These are phyloP conservation scores for Lordiphosa clarofinis DNA, from an alignment of 1,140 invertebrate species.

Conservation along the genomic window DNA sequence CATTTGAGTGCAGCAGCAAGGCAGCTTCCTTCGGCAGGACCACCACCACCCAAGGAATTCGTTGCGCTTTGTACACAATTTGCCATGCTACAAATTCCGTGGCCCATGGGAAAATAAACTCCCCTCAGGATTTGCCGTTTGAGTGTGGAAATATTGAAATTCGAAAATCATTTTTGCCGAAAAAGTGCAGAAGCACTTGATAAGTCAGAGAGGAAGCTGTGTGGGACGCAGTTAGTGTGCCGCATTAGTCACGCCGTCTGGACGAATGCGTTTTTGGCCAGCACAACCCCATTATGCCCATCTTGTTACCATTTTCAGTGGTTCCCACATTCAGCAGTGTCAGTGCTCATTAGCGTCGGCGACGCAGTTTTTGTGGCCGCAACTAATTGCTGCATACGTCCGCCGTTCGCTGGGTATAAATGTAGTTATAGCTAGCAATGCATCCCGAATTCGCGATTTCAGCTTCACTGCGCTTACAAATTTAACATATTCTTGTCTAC, in stretches of 20 bases:
- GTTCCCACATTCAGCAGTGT: conserved; percentile 45
- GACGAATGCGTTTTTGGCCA: conserved; percentile 21
- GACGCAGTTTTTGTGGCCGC: conserved; percentile 56
- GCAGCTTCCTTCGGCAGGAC: conserved; percentile 3
- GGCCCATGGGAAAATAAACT: conserved; percentile 56
- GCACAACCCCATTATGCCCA: conserved; percentile 11
- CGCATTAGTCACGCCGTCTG: conserved; percentile 48
- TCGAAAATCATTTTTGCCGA: conserved; percentile 65
- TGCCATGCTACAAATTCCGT: conserved; percentile 64
- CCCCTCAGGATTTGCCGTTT: conserved; percentile 5
- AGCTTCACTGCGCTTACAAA: conserved; percentile 63
- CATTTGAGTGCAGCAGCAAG: conserved; percentile 60
- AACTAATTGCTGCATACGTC: conserved; percentile 75
- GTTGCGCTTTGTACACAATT: conserved; percentile 69
- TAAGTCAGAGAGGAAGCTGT: conserved; percentile 17
- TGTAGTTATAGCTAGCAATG: conserved; percentile 8
- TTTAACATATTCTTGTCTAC: conserved; percentile 69
- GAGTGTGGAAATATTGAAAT: conserved; percentile 67
- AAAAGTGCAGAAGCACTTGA: conserved; percentile 48
- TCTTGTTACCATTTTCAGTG: conserved; percentile 35
- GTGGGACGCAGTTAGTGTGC: conserved; percentile 7
- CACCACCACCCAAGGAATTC: conserved; percentile 61
- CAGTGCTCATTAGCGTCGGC: conserved; percentile 60
- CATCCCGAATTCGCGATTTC: conserved; percentile 15
- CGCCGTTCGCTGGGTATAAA: conserved; percentile 3